Evolutionary conservation across 2,888 invertebrate species (phyloP).

Genomic region (Cenopis cana): DNA sequence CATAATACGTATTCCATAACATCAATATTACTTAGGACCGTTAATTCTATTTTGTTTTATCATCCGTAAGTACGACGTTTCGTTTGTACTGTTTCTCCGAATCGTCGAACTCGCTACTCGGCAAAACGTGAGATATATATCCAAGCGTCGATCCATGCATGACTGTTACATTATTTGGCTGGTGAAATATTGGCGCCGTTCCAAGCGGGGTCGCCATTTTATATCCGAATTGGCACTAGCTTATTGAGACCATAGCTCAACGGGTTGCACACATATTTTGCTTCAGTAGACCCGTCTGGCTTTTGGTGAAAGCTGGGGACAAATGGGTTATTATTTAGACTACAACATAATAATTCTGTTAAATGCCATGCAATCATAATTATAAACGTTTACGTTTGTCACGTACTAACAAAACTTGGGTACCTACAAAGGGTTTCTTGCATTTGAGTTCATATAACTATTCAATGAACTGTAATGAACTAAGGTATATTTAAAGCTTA

Average conservation of each 20-base stretch:
- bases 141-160: conserved; percentile 39
- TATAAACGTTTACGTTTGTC: too few species aligned
- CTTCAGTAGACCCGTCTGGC: conserved; percentile 19
- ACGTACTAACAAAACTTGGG: too few species aligned
- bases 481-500: too few species aligned
- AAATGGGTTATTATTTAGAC: too few species aligned
- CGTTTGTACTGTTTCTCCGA: conserved; percentile 21
- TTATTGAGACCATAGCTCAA: conserved; percentile 68
- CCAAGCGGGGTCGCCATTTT: conserved; percentile 53
- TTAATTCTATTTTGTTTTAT: neutral
- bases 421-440: too few species aligned
- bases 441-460: too few species aligned
- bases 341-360: too few species aligned
- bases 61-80: conserved; percentile 4
- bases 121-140: conserved; percentile 34
- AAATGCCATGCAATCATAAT: too few species aligned
- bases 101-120: conserved; percentile 23
- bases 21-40: neutral
- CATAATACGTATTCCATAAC: neutral
- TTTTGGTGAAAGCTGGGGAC: too few species aligned
- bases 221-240: conserved; percentile 62
- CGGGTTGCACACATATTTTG: conserved; percentile 47
- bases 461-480: too few species aligned
- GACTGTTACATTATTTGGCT: conserved; percentile 44
- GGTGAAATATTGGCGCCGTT: conserved; percentile 49